Evolutionary conservation across 2,888 invertebrate species (phyloP).

Genomic region (Dexiosoma caninum): DNA sequence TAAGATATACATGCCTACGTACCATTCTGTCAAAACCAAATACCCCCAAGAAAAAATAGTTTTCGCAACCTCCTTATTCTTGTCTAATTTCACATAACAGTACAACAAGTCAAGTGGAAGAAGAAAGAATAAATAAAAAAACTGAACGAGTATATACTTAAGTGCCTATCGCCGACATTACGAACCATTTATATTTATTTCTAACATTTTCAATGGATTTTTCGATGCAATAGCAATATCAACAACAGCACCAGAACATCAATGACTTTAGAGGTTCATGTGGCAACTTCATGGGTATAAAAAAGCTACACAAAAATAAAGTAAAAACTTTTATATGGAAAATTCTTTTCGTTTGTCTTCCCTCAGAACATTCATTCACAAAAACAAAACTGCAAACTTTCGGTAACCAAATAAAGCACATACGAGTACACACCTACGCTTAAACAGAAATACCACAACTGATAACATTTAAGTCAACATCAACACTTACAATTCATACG

Average conservation of each 20-base stretch:
- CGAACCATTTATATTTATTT: conserved; percentile 15
- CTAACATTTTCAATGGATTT: conserved; percentile 12
- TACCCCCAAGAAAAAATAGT: neutral
- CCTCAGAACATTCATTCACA: conserved; percentile 20
- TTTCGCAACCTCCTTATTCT: neutral
- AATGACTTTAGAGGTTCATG: neutral
- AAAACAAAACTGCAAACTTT: conserved; percentile 32
- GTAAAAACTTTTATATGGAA: neutral
- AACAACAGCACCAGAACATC: neutral
- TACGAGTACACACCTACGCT: neutral
- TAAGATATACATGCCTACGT: neutral
- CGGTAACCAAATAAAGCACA: conserved; percentile 15
- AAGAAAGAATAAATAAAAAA: neutral
- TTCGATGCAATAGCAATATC: conserved; percentile 20
- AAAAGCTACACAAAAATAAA: neutral
- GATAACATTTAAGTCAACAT: conserved; percentile 27
- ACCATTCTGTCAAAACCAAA: neutral
- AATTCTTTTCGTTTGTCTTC: conserved; percentile 6
- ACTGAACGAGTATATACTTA: conserved; percentile 1
- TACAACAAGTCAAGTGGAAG: conserved; percentile 16
- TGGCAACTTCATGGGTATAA: conserved; percentile 5
- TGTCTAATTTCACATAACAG: neutral
- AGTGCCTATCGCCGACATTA: conserved; percentile 35
- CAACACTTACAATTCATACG: conserved; percentile 17
- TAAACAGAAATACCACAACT: neutral